Base-by-base conservation (phyloP, 2,888 invertebrate genomes). In the Asteroscopus sphinx region DNA sequence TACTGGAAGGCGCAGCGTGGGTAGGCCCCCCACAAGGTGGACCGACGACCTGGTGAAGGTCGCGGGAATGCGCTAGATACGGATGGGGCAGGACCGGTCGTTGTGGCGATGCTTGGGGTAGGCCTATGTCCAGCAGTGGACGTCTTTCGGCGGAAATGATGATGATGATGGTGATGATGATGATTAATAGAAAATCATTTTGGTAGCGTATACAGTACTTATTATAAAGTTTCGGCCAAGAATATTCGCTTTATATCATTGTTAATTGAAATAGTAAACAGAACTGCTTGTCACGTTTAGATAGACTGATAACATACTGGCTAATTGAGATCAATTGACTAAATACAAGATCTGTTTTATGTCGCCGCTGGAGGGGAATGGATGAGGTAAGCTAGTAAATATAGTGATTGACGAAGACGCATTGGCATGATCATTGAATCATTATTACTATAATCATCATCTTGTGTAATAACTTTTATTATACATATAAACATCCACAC, bases 241-340 rank as follows among this genome's bases (percentile, higher is more conserved):
- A n/a, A n/a, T 17, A 25, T 6, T 13, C 4, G 2, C 7, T 15
- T 9, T 39, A 44, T 44, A 48, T 37, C 28, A 46, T 16, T 33
- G 17, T 30, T 53, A 59, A 64, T 57, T 68, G 55, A 64, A 51
- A 57, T 36, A 44, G 58, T 32, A 6, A 44, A 37, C 37, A 55
- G 9, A 65, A 64, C 37, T 36, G 28, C 33, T 15, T 46, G 57
- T 64, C 53, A 58, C 21, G 44, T n/a, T 41, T 26, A 11, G 13
- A 65, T 55, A 16, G 8, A 35, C 33, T 11, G 16, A 65, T 55
- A 21, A 11, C 32, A 53, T 70, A 60, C 51, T 33, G 25, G 48
- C 21, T 59, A 35, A 71, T 71, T 71, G 56, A 53, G 16, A 52
- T 35, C 57, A 72, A 71, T 70, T 71, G 58, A 11, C 55, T 48